Conservation (phyloP, 2,888 invertebrate species). For the Polydrusus pterygomalis region DNA sequence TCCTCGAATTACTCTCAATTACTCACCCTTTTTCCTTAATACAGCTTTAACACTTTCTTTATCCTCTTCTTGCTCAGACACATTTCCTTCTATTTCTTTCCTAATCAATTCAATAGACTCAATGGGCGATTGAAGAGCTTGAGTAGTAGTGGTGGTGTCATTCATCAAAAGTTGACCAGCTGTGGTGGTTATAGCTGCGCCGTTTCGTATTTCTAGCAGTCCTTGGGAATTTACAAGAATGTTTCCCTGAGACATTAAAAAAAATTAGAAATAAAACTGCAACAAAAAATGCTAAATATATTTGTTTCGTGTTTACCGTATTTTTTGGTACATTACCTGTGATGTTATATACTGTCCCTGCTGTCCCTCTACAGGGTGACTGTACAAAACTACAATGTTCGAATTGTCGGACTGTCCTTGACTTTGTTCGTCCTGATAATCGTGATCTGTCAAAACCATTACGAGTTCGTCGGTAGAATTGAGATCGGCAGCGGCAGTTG, state of each 20-base stretch:
- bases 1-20: not conserved
- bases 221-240: conserved; percentile 71
- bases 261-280: not conserved
- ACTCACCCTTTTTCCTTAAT: conserved; percentile 25
- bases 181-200: conserved; percentile 61
- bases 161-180: conserved; percentile 62
- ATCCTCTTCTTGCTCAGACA: not conserved
- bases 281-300: not conserved
- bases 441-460: conserved; percentile 78
- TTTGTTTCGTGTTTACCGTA: too few relatives aligned
- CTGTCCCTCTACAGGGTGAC: conserved; percentile 76
- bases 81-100: conserved; percentile 66
- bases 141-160: conserved; percentile 50
- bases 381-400: conserved; percentile 79
- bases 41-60: not conserved
- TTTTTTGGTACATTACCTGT: conserved; percentile 60
- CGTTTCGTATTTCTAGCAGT: conserved; percentile 68
- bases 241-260: conserved; percentile 67
- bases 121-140: conserved; percentile 62
- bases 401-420: conserved; percentile 73
- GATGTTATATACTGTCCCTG: conserved; percentile 75
- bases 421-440: conserved; percentile 70
- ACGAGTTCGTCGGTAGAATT: conserved; percentile 76
- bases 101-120: conserved; percentile 72
- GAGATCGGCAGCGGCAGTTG: conserved; percentile 71